Conservation (phyloP, 2,797 vertebrate species). For the Peromyscus nudipes region DNA sequence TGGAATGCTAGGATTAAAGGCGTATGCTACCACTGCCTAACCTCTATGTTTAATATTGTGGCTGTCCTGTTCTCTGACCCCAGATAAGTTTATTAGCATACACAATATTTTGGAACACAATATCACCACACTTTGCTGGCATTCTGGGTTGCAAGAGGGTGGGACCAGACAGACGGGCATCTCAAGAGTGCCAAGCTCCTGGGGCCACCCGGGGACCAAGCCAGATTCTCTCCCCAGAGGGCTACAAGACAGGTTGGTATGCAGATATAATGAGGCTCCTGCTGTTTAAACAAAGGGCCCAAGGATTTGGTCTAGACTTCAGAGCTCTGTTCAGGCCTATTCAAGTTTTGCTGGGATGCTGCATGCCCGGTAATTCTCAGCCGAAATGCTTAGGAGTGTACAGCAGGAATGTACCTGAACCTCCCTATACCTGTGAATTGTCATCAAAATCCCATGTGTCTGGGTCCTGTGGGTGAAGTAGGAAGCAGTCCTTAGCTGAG, state of each 20-base stretch:
- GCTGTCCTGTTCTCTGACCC: too few species aligned
- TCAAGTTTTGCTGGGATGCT: slow-evolving; percentile 27
- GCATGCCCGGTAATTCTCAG: background rate
- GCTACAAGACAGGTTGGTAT: background rate
- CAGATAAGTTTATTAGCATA: too few species aligned
- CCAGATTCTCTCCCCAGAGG: slow-evolving; percentile 6
- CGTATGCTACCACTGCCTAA: too few species aligned
- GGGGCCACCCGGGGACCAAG: background rate
- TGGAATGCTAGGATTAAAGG: too few species aligned
- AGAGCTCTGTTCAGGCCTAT: slow-evolving; percentile 49
- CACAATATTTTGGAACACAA: too few species aligned
- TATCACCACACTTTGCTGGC: too few species aligned
- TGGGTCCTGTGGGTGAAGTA: background rate
- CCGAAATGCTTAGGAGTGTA: background rate
- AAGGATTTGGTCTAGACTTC: slow-evolving; percentile 7
- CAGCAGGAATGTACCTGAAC: background rate
- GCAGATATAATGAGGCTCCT: background rate
- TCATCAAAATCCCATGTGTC: background rate
- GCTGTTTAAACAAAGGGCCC: slow-evolving; percentile 31
- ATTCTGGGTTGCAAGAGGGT: slow-evolving; percentile 11
- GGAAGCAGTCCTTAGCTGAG: background rate
- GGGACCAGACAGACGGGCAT: slow-evolving; percentile 61
- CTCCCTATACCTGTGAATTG: background rate
- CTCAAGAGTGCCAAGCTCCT: slow-evolving; percentile 31
- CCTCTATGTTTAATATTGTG: too few species aligned